These are phyloP conservation scores for Spilosoma lubricipeda DNA, from an alignment of 2,888 invertebrate genomes.

Conservation along the genomic window DNA sequence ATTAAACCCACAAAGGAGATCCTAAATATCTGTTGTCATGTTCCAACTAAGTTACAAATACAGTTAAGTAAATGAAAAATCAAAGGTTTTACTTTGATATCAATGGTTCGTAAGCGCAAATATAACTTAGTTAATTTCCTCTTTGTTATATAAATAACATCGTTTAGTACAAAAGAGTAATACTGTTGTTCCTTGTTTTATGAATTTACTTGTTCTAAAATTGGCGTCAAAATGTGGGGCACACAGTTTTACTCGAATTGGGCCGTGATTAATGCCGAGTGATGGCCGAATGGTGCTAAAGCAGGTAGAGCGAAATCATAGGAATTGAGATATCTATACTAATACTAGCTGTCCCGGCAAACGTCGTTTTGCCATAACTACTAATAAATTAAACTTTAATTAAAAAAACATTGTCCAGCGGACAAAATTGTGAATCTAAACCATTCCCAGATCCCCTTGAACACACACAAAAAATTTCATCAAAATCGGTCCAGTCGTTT, in stretches of 20 bases:
- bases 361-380: no score
- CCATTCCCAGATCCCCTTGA: no score
- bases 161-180: constrained; percentile 3
- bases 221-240: not conserved
- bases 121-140: not conserved
- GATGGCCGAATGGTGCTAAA: no score
- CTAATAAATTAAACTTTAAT: no score
- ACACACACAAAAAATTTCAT: no score
- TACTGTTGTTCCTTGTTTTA: not conserved
- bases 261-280: not conserved
- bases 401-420: no score
- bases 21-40: not conserved
- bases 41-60: not conserved
- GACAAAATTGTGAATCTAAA: no score
- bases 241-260: not conserved
- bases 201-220: not conserved
- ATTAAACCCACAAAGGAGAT: constrained; percentile 1
- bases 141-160: constrained; percentile 15
- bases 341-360: no score
- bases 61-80: not conserved
- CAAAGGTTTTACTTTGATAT: constrained; percentile 6
- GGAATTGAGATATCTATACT: no score
- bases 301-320: no score
- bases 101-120: not conserved
- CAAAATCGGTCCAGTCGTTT: no score